Base-by-base conservation (phyloP, 1,140 invertebrate genomes). In the Dendroctonus valens region DNA sequence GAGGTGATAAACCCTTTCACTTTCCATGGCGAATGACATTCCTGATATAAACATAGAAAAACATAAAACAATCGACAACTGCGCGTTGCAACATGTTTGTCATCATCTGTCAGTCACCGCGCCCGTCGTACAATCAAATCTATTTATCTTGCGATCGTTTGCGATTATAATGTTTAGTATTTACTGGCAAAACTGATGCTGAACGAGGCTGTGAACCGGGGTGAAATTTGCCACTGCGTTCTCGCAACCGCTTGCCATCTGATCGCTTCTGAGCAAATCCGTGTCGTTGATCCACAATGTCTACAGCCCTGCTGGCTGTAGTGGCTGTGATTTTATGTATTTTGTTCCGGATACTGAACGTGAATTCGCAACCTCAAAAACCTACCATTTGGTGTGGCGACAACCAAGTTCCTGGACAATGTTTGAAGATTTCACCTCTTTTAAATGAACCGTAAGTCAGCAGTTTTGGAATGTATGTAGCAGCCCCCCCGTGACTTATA, bases 271-370 rank as follows among this genome's bases (percentile, higher is more conserved):
- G 53, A 14, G 11, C 9, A 11, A 55, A 40, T 55, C 38, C 38
- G n/a, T 55, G n/a, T 15, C 11, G 37, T n/a, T 52, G 14, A 15
- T 2, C 42, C 15, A 58, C 46, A 49, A 91, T 91, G 89, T 91
- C 89, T 69, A 88, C 89, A 57, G 88, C 89, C 60, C 78, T 90
- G 53, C 78, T 92, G 66, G 89, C 89, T 48, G 83, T 89, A 7
- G 79, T 91, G 68, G 90, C 89, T 54, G 88, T 92, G 39, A 87
- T 92, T 69, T 78, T 92, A 55, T 91, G 89, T 78, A 84, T 91
- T 68, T 81, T 94, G 59, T 91, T 92, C 76, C 83, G 91, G 75
- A 87, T 93, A 73, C 80, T 94, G 46, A 92, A 93, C 78, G 87
- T 93, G 51, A 89, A 90, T 76, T 91, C 89, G 72, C 84, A 89